Percentiles rank a stretch among this genome's conserved stretches.
Conservation (phyloP, 1,140 invertebrate genomes). For the Bombus sibiricus region DNA sequence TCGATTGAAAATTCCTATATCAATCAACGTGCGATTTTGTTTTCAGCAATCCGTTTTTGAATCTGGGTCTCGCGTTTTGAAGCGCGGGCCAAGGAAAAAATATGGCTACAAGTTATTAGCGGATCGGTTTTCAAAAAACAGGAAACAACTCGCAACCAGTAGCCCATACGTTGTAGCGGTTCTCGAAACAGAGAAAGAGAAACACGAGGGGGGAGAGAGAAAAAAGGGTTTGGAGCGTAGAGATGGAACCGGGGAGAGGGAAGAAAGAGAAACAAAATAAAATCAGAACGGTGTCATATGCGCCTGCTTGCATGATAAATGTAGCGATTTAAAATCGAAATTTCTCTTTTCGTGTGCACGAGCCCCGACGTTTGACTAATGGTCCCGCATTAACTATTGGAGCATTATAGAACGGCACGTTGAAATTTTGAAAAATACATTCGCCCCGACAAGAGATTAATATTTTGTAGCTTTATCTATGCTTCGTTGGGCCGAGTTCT, state of each 20-base stretch:
- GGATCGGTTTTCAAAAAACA: slow-evolving; percentile 40
- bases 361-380: slow-evolving; percentile 82
- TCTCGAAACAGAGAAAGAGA: not conserved
- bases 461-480: slow-evolving; percentile 70
- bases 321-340: slow-evolving; percentile 83
- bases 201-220: not conserved
- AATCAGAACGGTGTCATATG: slow-evolving; percentile 83
- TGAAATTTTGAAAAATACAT: slow-evolving; percentile 83
- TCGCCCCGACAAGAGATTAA: slow-evolving; percentile 80
- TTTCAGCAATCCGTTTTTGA: not conserved
- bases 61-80: not conserved
- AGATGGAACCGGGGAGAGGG: slow-evolving; percentile 32
- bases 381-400: slow-evolving; percentile 82
- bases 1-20: not conserved
- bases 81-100: not conserved
- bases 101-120: slow-evolving; percentile 37
- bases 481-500: slow-evolving; percentile 46
- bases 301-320: slow-evolving; percentile 83
- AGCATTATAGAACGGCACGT: slow-evolving; percentile 81
- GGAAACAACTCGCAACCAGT: slow-evolving; percentile 49
- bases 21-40: not conserved
- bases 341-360: slow-evolving; percentile 82
- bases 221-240: slow-evolving; percentile 72
- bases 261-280: slow-evolving; percentile 80
- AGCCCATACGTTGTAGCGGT: slow-evolving; percentile 37